A percentile compares a stretch with the other conserved stretches of the same genome.
Conservation (phyloP, 2,888 invertebrate genomes). For the Ornithoptera alexandrae region DNA sequence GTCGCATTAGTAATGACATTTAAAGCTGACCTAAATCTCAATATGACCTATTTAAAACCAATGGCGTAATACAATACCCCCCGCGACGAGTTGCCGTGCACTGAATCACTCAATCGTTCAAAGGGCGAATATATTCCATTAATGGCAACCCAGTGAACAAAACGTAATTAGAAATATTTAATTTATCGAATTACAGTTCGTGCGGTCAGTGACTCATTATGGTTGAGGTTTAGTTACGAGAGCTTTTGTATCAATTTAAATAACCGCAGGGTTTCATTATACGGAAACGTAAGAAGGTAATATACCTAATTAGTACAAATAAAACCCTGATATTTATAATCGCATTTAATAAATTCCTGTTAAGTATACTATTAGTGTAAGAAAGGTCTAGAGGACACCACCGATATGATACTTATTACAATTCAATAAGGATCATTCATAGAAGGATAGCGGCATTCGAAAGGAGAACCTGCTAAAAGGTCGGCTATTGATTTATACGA, state of each 20-base stretch:
- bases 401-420: conserved; percentile 19
- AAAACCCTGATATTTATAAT: conserved; percentile 57
- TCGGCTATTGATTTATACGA: conserved; percentile 31
- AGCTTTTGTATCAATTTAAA: conserved; percentile 4
- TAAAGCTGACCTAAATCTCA: conserved; percentile 10
- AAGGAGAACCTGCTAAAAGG: conserved; percentile 30
- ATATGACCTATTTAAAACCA: conserved; percentile 10
- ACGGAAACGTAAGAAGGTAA: conserved; percentile 35
- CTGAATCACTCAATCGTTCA: conserved; percentile 8
- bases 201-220: conserved; percentile 52
- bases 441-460: conserved; percentile 25
- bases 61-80: conserved; percentile 3
- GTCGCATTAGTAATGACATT: conserved; percentile 11
- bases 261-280: conserved; percentile 32
- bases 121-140: conserved; percentile 3
- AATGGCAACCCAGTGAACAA: background rate
- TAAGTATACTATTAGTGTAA: conserved; percentile 49
- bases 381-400: conserved; percentile 30
- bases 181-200: conserved; percentile 37
- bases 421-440: conserved; percentile 11
- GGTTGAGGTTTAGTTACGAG: conserved; percentile 46
- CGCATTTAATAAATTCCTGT: conserved; percentile 32
- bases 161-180: conserved; percentile 16
- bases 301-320: conserved; percentile 35
- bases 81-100: background rate